Evolutionary conservation across 2,888 invertebrate genomes (phyloP), one percentile per base, ranked within the genome.

Genomic region (Archaeoteleia sp.): DNA sequence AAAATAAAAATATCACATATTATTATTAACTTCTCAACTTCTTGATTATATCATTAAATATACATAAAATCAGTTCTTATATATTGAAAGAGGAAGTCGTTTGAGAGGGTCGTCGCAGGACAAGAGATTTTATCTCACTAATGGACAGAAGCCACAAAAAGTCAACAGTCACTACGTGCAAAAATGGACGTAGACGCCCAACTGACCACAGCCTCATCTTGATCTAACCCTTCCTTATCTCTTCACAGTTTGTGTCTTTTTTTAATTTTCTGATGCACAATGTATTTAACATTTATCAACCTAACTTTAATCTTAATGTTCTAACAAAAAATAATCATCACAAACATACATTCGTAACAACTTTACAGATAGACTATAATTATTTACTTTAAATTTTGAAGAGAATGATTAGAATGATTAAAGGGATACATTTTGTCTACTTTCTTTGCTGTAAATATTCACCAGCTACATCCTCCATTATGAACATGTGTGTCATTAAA

Each of bases 91-190:
- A 51, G 53, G 57, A 65, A 58, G 57, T 65, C 57, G 57, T 65
- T 65, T 51, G 39, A 20, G 57, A 65, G 57, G 62, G 67, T 61
- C 57, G 49, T 71, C 65, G 65, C 25, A 60, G 72, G 62, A 67
- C 46, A 54, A 39, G 49, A 78, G 78, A 81, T 81, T 74, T 81
- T 82, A 82, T 82, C 81, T 76, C 53, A 34, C 76, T 82, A 82
- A 82, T 82, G 81, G 82, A 75, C 79, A 79, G 79, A 78, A 82
- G 80, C 77, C 76, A 77, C 77, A 73, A 74, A 75, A 77, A 80
- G 74, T 78, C 77, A 74, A 79, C 73, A 79, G 77, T 80, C 77
- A 75, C 74, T 77, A 70, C 70, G 68, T 67, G 67, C 69, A 70
- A 71, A 67, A 66, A 67, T 58, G 49, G 53, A 46, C 66, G 61